Evolutionary conservation across 2,888 invertebrate species (phyloP), one percentile per base, ranked within the genome.

Genomic region (Zaprionus obscuricornis): DNA sequence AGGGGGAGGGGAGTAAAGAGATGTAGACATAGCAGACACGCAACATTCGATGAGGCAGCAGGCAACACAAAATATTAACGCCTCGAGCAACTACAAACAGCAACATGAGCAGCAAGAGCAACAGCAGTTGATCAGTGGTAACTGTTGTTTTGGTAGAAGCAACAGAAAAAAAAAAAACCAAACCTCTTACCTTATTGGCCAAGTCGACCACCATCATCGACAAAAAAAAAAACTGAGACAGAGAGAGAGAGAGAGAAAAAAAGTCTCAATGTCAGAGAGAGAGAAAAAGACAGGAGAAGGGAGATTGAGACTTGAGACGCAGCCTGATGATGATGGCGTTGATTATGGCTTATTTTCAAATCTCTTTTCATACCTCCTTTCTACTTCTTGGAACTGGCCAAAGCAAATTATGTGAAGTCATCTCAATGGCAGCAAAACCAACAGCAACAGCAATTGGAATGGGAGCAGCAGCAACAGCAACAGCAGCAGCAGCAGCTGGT

Each of bases 311-410:
- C 16, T 17, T 31, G 34, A n/a, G 24, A 1, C 7, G 14, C 2
- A 16, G 40, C 16, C 43, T 68, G 69, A 58, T 77, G 77, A 68
- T 67, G 85, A 66, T 75, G 74, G 81, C 67, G 84, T 81, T 87
- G 86, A 86, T 87, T 86, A 87, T 83, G 87, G 86, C 88, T 86
- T 85, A 88, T 87, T 86, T 87, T 75, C 87, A 87, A 81, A 87
- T 83, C 75, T 84, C 77, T 65, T 54, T 65, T 72, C 69, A 50
- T 73, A 65, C 69, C 66, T 68, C 60, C 64, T 59, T 74, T 62
- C 66, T 43, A 60, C 83, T 85, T 83, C 78, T 78, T 77, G 77
- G 77, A 77, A 63, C 63, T 33, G 50, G 45, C 54, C 49, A 56
- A 78, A 56, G 71, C 62, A 68, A 67, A 67, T 66, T 66, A 66